Evolutionary conservation across 2,113 vertebrate species (phyloP), one percentile per base, ranked within the genome.

Genomic region (Sapayoa aenigma): DNA sequence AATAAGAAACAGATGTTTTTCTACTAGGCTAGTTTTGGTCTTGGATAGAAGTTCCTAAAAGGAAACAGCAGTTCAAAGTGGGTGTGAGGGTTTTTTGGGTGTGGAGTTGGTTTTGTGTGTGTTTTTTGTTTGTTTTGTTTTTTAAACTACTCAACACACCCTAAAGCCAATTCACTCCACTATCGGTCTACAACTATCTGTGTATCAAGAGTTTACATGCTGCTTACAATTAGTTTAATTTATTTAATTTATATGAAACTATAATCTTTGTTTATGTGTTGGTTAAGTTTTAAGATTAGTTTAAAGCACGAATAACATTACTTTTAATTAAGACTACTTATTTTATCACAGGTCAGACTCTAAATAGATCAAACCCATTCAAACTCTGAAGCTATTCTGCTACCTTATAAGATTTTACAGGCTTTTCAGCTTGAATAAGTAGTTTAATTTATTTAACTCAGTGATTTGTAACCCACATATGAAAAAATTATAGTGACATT

Each of bases 391-490:
- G 35, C 47, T 92, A 39, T 76, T 92, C 39, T 87, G 60, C 93
- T 91, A 79, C 47, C 35, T 85, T 44, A 17, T 56, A 79, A 72
- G 82, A 88, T 71, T 95, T 95, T 93, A 92, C 92, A 95, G 50
- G 27, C 46, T 80, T 93, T 93, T 92, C 71, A 93, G 65, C 56
- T 90, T 95, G 88, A 96, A 90, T 82, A 89, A 95, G 37, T 85
- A 94, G 65, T 79, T 95, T 92, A 91, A 88, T 96, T 94, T 96
- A 96, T 89, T 86, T 84, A 84, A 84, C 47, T n/a, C 7, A 68
- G 76, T 72, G 91, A 97, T 96, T 93, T 97, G 88, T 91, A 89
- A 96, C 65, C 65, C 50, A 69, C 19, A 46, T 68, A 89, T 33
- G 41, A 94, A 95, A 95, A 95, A 96, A 89, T 94, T 63, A 84